phyloP scores from a whole-genome alignment of 2,888 invertebrate species.

The Syrphus vitripennis region DNA sequence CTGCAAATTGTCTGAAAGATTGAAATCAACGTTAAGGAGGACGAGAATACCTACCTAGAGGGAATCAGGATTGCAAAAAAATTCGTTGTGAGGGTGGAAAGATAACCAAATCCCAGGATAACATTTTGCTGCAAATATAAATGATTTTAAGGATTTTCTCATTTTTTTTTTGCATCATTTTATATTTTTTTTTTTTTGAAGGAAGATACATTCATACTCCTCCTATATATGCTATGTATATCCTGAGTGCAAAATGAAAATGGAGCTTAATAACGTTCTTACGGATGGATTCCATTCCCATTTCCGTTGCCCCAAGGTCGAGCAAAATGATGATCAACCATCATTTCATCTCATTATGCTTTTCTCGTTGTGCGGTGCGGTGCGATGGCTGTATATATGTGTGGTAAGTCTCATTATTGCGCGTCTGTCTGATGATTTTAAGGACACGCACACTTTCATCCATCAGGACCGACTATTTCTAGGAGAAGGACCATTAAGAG shows the following conservation, averaged over 20 bases:
- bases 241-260: neutral
- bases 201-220: neutral
- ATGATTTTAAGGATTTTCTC: slow-evolving; percentile 55
- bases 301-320: slow-evolving; percentile 28
- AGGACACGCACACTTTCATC: slow-evolving; percentile 33
- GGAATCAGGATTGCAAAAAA: neutral
- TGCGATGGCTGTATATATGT: no score
- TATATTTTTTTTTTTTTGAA: neutral
- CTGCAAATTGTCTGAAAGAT: slow-evolving; percentile 44
- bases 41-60: neutral
- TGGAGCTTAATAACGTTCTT: slow-evolving; percentile 38
- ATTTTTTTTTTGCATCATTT: neutral
- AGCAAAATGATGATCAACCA: slow-evolving; percentile 50
- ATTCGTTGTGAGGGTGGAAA: neutral
- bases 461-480: neutral
- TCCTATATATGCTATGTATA: no score
- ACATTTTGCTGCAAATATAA: slow-evolving; percentile 51
- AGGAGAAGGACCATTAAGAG: neutral
- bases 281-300: slow-evolving; percentile 1
- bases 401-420: slow-evolving; percentile 39
- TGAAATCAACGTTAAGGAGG: slow-evolving; percentile 14
- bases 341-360: slow-evolving; percentile 49
- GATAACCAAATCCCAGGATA: slow-evolving; percentile 57
- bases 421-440: slow-evolving; percentile 24
- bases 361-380: neutral